phyloP scores from a whole-genome alignment of 35 echinoderm and acorn worm genomes.

The Strongylocentrotus purpuratus region DNA sequence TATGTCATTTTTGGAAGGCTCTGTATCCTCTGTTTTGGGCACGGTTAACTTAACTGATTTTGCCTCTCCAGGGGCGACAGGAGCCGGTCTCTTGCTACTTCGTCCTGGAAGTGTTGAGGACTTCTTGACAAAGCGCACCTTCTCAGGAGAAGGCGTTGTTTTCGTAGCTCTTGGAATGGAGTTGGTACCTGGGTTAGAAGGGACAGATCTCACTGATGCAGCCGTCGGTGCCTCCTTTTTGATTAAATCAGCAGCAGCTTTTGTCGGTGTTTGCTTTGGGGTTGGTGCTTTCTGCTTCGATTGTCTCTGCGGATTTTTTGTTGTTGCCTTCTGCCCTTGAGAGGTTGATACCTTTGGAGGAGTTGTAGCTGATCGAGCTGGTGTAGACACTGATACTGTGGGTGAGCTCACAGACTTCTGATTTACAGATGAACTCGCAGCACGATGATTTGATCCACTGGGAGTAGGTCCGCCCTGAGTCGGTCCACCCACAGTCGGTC shows the following conservation, averaged over 20 bases:
- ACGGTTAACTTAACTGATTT: not conserved
- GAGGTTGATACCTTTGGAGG: not conserved
- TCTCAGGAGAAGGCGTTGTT: not conserved
- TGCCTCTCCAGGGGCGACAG: conserved; percentile 7
- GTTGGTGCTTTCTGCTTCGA: not conserved
- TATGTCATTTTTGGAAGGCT: not conserved
- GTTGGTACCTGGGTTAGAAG: not conserved
- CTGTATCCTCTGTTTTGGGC: not conserved
- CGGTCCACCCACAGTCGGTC: not conserved
- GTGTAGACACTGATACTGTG: not conserved
- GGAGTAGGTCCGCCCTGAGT: not conserved
- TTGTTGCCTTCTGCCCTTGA: not conserved
- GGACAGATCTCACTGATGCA: not conserved
- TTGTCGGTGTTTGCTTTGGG: not conserved
- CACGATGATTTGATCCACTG: too few species aligned
- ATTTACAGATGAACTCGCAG: not conserved
- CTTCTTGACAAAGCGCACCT: not conserved
- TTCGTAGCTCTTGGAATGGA: not conserved
- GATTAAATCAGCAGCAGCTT: not conserved
- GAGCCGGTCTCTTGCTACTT: not conserved
- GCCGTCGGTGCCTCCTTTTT: not conserved
- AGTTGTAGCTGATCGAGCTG: not conserved
- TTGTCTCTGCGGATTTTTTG: not conserved
- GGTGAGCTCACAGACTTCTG: not conserved
- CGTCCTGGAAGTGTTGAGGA: not conserved